Conservation (phyloP, 2,888 invertebrate genomes). For the Eupithecia pulchellata region DNA sequence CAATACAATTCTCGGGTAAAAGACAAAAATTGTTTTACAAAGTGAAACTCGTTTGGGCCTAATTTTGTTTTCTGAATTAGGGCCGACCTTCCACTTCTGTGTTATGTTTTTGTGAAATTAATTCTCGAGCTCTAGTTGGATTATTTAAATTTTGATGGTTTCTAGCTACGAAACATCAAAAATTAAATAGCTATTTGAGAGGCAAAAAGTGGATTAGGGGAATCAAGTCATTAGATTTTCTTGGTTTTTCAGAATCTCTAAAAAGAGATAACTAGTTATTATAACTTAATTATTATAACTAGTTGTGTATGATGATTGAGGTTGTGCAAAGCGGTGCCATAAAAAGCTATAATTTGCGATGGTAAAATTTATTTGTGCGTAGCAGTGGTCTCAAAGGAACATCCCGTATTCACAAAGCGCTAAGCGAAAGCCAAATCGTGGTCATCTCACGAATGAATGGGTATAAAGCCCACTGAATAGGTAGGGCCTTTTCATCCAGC, state of each 20-base stretch:
- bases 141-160: conserved; percentile 2
- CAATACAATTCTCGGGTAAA: conserved; percentile 24
- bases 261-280: too few relatives aligned
- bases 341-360: background rate
- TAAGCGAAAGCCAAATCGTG: background rate
- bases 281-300: too few relatives aligned
- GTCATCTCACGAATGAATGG: background rate
- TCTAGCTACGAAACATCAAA: too few relatives aligned
- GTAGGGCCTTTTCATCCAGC: background rate
- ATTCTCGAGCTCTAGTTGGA: conserved; percentile 6
- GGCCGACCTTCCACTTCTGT: conserved; percentile 23
- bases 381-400: background rate
- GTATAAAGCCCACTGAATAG: background rate
- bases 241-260: background rate
- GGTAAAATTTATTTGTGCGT: background rate
- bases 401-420: background rate
- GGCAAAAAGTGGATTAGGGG: background rate
- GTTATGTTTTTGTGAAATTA: conserved; percentile 26
- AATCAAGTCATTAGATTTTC: background rate
- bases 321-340: background rate
- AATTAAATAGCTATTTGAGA: background rate
- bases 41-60: conserved; percentile 39
- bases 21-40: conserved; percentile 44
- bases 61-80: conserved; percentile 44
- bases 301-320: too few relatives aligned